These are phyloP conservation scores for Oncorhynchus nerka DNA, from an alignment of 2,113 vertebrate species.

Conservation along the genomic window DNA sequence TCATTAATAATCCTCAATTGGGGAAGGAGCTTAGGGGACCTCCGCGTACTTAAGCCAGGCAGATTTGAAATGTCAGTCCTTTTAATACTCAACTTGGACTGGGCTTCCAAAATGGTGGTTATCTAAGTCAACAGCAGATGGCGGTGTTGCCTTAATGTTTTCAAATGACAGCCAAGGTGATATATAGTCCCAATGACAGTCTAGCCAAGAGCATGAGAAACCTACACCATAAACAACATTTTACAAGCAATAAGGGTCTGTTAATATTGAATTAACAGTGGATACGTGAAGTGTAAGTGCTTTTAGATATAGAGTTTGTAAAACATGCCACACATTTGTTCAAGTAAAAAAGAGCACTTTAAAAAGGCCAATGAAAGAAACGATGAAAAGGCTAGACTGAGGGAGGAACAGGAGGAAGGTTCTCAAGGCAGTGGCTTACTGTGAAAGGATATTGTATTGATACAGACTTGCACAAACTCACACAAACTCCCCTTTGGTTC, in stretches of 20 bases:
- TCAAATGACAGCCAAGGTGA: slow-evolving; percentile 5
- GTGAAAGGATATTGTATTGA: neutral
- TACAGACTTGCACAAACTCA: neutral
- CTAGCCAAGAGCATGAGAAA: slow-evolving; percentile 12
- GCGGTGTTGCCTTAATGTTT: neutral
- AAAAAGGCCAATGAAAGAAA: neutral
- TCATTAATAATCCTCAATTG: no score
- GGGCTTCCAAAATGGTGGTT: neutral
- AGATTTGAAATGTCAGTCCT: no score
- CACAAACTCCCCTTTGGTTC: no score
- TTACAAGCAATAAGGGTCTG: slow-evolving; percentile 8
- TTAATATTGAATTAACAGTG: slow-evolving; percentile 1
- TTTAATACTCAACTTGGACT: no score
- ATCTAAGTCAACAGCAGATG: slow-evolving; percentile 15
- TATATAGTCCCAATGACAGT: neutral
- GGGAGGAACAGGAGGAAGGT: neutral
- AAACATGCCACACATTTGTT: neutral
- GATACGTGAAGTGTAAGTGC: slow-evolving; percentile 3
- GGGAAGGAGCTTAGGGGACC: no score
- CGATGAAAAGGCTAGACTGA: neutral
- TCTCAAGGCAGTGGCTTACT: neutral
- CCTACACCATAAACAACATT: slow-evolving; percentile 3
- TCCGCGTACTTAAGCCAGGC: no score
- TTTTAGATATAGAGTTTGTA: neutral
- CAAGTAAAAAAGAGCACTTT: neutral